These are phyloP conservation scores for Lysiphlebus fabarum DNA, from an alignment of 1,140 invertebrate genomes.

Conservation along the genomic window DNA sequence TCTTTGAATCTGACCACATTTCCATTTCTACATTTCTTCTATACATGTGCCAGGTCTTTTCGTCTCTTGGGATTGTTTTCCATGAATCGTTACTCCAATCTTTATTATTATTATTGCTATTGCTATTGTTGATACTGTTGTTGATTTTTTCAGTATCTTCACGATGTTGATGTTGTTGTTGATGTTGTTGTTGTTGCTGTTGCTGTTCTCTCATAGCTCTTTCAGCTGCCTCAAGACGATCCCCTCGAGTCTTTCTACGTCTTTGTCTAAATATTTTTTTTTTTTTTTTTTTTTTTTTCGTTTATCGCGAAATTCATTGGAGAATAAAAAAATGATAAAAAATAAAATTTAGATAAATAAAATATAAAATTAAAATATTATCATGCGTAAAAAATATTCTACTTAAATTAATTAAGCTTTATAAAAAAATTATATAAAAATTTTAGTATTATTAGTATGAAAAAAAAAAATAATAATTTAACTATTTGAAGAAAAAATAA, in stretches of 20 bases:
- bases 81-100: constrained; percentile 54
- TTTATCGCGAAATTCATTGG: constrained; percentile 22
- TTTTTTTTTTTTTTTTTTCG: not conserved
- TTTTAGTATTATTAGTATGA: too few species aligned
- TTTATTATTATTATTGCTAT: constrained; percentile 32
- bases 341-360: constrained; percentile 26
- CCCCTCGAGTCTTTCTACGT: constrained; percentile 48
- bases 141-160: constrained; percentile 30
- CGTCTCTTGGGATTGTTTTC: constrained; percentile 51
- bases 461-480: too few species aligned
- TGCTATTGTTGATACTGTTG: constrained; percentile 32
- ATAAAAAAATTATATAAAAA: too few species aligned
- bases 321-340: constrained; percentile 21
- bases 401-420: too few species aligned
- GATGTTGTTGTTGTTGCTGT: constrained; percentile 31
- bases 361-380: constrained; percentile 25
- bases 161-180: constrained; percentile 28
- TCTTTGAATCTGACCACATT: constrained; percentile 49
- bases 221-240: constrained; percentile 31
- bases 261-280: constrained; percentile 45
- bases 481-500: constrained; percentile 15
- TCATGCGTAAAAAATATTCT: too few species aligned
- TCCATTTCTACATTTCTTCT: constrained; percentile 54
- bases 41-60: constrained; percentile 56
- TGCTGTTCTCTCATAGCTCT: constrained; percentile 31